phyloP scores from a whole-genome alignment of 1,140 invertebrate species.

The Pachypsylla venusta region DNA sequence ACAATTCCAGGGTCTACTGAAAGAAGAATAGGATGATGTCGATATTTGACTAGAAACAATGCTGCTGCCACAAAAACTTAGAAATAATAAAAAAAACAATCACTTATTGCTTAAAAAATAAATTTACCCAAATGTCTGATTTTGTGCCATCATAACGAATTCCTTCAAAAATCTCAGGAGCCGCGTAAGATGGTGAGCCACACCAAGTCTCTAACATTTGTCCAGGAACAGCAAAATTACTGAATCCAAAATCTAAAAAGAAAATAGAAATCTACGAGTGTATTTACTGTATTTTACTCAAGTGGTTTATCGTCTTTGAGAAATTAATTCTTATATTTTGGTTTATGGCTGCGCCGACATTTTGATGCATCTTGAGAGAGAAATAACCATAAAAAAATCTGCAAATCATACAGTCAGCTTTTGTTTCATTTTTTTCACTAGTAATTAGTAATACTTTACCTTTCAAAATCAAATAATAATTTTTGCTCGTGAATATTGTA shows the following conservation, averaged over 20 bases:
- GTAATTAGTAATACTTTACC: neutral
- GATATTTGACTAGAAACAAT: too few relatives aligned
- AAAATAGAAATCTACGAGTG: too few relatives aligned
- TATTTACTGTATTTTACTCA: too few relatives aligned
- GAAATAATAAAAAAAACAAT: slow-evolving; percentile 8
- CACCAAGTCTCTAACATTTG: slow-evolving; percentile 86
- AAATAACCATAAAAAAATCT: too few relatives aligned
- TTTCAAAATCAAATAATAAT: neutral
- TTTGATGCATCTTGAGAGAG: too few relatives aligned
- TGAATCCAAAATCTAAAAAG: slow-evolving; percentile 75
- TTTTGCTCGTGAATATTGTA: neutral
- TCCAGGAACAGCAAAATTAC: slow-evolving; percentile 74
- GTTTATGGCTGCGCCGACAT: too few relatives aligned
- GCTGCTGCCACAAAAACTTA: slow-evolving; percentile 9
- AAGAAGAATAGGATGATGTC: too few relatives aligned
- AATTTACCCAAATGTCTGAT: slow-evolving; percentile 89
- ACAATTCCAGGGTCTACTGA: too few relatives aligned
- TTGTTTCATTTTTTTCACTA: too few relatives aligned
- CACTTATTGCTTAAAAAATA: neutral
- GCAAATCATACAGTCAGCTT: too few relatives aligned
- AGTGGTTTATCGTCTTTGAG: too few relatives aligned
- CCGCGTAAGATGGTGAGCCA: slow-evolving; percentile 93
- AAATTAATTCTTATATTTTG: too few relatives aligned
- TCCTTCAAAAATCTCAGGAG: slow-evolving; percentile 93
- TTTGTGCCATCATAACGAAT: slow-evolving; percentile 91